A percentile compares a stretch with the other conserved stretches of the same genome.
phyloP scores from a whole-genome alignment of 2,113 vertebrate species.

The Perccottus glenii region DNA sequence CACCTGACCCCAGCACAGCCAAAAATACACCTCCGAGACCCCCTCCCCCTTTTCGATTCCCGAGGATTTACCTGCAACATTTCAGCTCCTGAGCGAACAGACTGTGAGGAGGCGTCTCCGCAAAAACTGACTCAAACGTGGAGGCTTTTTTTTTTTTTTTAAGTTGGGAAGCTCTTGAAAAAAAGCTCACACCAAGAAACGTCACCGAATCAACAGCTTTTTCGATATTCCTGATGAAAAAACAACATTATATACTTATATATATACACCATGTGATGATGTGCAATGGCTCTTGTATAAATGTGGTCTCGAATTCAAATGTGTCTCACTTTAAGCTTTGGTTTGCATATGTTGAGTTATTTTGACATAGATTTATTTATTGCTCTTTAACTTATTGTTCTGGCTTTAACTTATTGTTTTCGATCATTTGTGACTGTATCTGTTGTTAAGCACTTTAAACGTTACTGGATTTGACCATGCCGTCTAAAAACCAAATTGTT shows the following conservation, averaged over 20 bases:
- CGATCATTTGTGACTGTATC: conserved; percentile 62
- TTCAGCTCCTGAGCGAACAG: conserved; percentile 40
- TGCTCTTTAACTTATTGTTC: conserved; percentile 26
- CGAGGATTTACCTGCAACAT: conserved; percentile 5
- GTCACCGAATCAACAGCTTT: conserved; percentile 71
- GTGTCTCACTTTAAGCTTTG: conserved; percentile 77
- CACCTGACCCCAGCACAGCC: conserved; percentile 48
- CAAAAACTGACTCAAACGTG: conserved; percentile 23
- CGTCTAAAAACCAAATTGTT: conserved; percentile 64
- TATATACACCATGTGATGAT: conserved; percentile 83
- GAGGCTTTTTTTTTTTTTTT: conserved; percentile 11
- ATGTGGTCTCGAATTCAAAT: conserved; percentile 83
- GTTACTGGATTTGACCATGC: conserved; percentile 62
- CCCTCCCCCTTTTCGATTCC: neutral
- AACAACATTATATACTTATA: conserved; percentile 56
- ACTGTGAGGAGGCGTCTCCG: conserved; percentile 1
- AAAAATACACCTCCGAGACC: conserved; percentile 24
- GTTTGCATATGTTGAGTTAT: conserved; percentile 76
- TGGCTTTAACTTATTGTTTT: conserved; percentile 51
- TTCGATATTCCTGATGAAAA: conserved; percentile 70
- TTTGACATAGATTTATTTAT: conserved; percentile 51
- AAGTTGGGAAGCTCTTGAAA: conserved; percentile 42
- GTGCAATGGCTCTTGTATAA: conserved; percentile 91
- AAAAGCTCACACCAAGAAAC: conserved; percentile 57
- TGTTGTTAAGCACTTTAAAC: conserved; percentile 82